These are phyloP conservation scores for Hoplodrina blanda DNA, from an alignment of 2,888 invertebrate genomes.

Conservation along the genomic window DNA sequence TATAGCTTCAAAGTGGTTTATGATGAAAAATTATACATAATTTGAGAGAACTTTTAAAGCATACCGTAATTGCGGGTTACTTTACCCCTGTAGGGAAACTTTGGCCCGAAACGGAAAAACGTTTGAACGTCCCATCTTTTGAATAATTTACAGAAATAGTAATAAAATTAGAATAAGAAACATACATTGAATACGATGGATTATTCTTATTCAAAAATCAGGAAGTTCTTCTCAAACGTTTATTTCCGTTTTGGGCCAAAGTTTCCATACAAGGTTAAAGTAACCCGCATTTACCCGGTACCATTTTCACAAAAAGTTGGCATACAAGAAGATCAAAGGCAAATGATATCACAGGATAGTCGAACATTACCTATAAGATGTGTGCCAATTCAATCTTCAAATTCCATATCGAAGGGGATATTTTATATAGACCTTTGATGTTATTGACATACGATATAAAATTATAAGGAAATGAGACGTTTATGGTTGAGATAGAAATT, in stretches of 20 bases:
- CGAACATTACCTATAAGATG: background rate
- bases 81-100: too few species aligned
- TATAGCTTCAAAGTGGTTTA: background rate
- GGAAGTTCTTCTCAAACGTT: too few species aligned
- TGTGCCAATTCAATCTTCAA: slow-evolving; percentile 22
- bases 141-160: too few species aligned
- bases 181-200: too few species aligned
- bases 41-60: background rate
- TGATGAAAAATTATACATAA: background rate
- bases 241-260: too few species aligned
- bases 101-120: too few species aligned
- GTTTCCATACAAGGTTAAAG: too few species aligned
- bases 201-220: too few species aligned
- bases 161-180: too few species aligned
- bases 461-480: slow-evolving; percentile 9
- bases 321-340: slow-evolving; percentile 7
- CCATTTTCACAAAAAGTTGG: background rate
- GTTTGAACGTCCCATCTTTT: too few species aligned
- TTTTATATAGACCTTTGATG: slow-evolving; percentile 10
- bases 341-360: background rate
- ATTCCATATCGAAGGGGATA: background rate
- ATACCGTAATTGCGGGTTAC: too few species aligned
- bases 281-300: too few species aligned
- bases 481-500: slow-evolving; percentile 30
- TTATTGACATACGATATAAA: slow-evolving; percentile 24